phyloP scores from a whole-genome alignment of 2,888 invertebrate genomes.

The Meiosimyza platycephala region DNA sequence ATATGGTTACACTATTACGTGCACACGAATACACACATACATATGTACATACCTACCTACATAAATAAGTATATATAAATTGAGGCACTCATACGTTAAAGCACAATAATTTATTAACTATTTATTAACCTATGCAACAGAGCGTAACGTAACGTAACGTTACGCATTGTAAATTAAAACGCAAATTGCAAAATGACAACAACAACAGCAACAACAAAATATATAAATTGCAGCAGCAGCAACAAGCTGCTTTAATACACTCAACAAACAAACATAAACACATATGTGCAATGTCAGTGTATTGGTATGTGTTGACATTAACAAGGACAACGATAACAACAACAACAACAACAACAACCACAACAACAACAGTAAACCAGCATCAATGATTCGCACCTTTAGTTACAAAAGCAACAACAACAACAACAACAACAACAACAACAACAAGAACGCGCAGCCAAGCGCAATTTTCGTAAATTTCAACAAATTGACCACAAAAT shows the following conservation, averaged over 20 bases:
- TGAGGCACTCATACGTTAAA: neutral
- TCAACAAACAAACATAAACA: no score
- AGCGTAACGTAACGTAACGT: neutral
- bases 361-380: constrained; percentile 25
- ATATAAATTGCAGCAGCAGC: constrained; percentile 32
- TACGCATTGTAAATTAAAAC: neutral
- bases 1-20: constrained; percentile 36
- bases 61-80: neutral
- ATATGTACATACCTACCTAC: constrained; percentile 1
- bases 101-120: neutral
- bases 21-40: constrained; percentile 22
- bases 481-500: constrained; percentile 53
- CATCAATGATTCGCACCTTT: constrained; percentile 21
- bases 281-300: no score
- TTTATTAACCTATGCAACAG: constrained; percentile 18
- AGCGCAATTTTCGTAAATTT: constrained; percentile 46
- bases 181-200: neutral
- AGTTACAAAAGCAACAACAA: constrained; percentile 11
- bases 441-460: constrained; percentile 11
- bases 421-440: neutral
- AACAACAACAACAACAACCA: constrained; percentile 37
- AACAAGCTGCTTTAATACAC: no score
- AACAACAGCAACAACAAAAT: neutral
- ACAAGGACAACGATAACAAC: constrained; percentile 6
- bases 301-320: neutral